These are phyloP conservation scores for Indicator indicator DNA, from an alignment of 2,113 vertebrate species.

Conservation along the genomic window DNA sequence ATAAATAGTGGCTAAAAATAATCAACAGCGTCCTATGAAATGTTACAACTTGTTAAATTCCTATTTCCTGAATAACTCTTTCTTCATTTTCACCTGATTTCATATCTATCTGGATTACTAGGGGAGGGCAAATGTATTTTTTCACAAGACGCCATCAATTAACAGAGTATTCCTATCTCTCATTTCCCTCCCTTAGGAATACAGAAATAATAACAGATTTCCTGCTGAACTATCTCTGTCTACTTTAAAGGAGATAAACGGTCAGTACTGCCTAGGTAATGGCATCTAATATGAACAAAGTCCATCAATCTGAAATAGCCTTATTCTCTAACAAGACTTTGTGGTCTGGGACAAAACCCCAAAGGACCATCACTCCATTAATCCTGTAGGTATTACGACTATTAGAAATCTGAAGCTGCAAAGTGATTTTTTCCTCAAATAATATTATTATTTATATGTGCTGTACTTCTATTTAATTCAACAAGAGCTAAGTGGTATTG, in stretches of 20 bases:
- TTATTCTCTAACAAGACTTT: constrained; percentile 40
- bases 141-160: constrained; percentile 24
- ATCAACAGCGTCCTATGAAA: constrained; percentile 37
- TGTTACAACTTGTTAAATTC: constrained; percentile 32
- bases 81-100: constrained; percentile 27
- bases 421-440: not conserved
- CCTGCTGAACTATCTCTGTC: constrained; percentile 54
- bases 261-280: constrained; percentile 41
- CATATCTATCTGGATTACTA: not conserved
- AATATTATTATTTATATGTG: constrained; percentile 66
- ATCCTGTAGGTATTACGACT: constrained; percentile 1
- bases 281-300: constrained; percentile 42
- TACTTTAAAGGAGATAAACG: constrained; percentile 63
- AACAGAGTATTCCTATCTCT: constrained; percentile 34
- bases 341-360: constrained; percentile 34
- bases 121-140: not conserved
- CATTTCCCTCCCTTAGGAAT: constrained; percentile 40
- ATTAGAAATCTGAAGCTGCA: constrained; percentile 31
- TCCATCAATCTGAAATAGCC: constrained; percentile 46
- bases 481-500: constrained; percentile 43
- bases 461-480: constrained; percentile 51
- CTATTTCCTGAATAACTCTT: constrained; percentile 37
- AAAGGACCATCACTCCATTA: constrained; percentile 41
- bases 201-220: constrained; percentile 56
- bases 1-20: constrained; percentile 45